A percentile compares a stretch with the other conserved stretches of the same genome.
These are phyloP conservation scores for Tridacna gigas DNA, from an alignment of 2,888 invertebrate species.

Conservation along the genomic window DNA sequence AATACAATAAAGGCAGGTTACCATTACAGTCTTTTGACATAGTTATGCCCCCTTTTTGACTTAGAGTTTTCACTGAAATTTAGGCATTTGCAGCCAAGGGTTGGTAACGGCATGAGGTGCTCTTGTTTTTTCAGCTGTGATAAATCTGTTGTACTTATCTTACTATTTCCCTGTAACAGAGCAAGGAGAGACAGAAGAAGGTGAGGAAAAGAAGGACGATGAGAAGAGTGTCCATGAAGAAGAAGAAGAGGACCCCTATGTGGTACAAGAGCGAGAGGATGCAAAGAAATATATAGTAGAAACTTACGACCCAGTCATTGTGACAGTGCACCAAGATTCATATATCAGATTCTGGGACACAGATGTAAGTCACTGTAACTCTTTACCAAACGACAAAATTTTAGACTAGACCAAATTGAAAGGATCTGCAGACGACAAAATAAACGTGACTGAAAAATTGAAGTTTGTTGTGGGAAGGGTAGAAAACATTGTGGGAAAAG, in stretches of 20 bases:
- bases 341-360: slow-evolving; percentile 82
- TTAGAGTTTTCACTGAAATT: too few relatives aligned
- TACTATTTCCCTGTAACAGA: too few relatives aligned
- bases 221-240: slow-evolving; percentile 57
- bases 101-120: too few relatives aligned
- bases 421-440: too few relatives aligned
- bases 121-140: too few relatives aligned
- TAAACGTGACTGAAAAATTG: too few relatives aligned
- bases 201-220: slow-evolving; percentile 64
- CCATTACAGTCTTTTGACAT: too few relatives aligned
- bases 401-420: too few relatives aligned
- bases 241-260: slow-evolving; percentile 56
- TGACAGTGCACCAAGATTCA: slow-evolving; percentile 81
- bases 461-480: background rate
- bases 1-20: too few relatives aligned
- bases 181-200: slow-evolving; percentile 32
- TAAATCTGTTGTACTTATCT: background rate
- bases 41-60: too few relatives aligned
- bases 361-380: slow-evolving; percentile 64
- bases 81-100: too few relatives aligned
- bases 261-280: slow-evolving; percentile 65
- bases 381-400: background rate
- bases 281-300: slow-evolving; percentile 78
- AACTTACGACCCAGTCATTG: slow-evolving; percentile 80
- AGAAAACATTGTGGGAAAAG: background rate